phyloP scores from a whole-genome alignment of 2,113 vertebrate genomes.

The Nycticebus coucang region DNA sequence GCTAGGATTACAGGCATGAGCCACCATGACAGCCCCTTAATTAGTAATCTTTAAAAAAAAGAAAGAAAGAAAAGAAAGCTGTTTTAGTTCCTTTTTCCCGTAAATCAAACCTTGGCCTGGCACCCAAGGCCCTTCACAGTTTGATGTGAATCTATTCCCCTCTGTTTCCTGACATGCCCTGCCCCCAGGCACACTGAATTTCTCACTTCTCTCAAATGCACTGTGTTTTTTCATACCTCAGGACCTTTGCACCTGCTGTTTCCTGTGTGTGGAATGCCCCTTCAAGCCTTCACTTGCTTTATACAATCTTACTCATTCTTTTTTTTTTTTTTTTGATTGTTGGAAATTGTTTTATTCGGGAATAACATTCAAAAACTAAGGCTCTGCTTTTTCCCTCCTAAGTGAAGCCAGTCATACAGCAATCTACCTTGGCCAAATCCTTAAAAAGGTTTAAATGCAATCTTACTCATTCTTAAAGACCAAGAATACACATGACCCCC shows the following conservation, averaged over 20 bases:
- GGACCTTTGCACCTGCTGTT: not conserved
- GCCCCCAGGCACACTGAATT: not conserved
- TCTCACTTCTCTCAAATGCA: not conserved
- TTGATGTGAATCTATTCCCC: not conserved
- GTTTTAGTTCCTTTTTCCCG: not conserved
- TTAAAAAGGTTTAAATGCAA: not conserved
- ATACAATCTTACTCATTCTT: not conserved
- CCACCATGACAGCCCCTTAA: too few species aligned
- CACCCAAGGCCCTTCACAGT: not conserved
- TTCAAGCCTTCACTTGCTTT: not conserved
- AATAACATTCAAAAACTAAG: not conserved
- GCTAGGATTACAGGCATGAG: too few species aligned
- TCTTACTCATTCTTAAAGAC: not conserved
- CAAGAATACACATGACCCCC: not conserved
- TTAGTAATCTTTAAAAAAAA: too few species aligned
- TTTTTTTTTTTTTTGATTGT: too few species aligned
- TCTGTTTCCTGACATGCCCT: not conserved
- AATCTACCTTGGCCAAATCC: not conserved
- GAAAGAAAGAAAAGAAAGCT: not conserved
- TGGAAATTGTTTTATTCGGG: not conserved
- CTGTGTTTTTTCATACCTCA: not conserved
- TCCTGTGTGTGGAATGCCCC: not conserved
- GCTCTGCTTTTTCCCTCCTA: not conserved
- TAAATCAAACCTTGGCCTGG: constrained; percentile 26
- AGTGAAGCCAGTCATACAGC: not conserved